A percentile compares a stretch with the other conserved stretches of the same genome.
Evolutionary conservation across 2,113 vertebrate genomes (phyloP).

Genomic region (Lophochroa leadbeateri): DNA sequence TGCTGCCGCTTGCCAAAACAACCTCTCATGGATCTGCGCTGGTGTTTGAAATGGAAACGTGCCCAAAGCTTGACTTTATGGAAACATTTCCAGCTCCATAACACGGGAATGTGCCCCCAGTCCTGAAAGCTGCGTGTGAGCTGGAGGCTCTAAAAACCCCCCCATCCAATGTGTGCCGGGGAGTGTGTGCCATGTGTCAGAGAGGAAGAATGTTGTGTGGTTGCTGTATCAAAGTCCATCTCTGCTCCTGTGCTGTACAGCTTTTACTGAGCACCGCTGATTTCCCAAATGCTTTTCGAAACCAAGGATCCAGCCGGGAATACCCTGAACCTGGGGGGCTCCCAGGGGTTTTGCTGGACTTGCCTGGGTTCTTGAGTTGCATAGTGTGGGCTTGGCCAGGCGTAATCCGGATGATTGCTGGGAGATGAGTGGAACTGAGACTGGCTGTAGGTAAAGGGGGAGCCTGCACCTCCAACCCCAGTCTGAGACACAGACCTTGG

Average conservation of each 20-base stretch:
- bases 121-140: not conserved
- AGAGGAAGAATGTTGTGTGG: constrained; percentile 18
- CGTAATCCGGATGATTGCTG: fast-evolving
- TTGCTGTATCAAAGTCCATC: constrained; percentile 35
- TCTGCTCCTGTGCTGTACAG: not conserved
- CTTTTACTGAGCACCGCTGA: not conserved
- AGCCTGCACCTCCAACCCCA: not conserved
- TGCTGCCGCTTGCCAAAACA: constrained; percentile 39
- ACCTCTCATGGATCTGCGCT: not conserved
- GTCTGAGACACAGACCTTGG: not conserved
- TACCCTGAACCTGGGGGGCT: fast-evolving
- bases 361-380: not conserved
- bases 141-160: not conserved
- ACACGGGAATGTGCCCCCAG: not conserved
- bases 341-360: not conserved
- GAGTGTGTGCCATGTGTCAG: not conserved
- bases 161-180: not conserved
- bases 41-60: constrained; percentile 38
- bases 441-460: not conserved
- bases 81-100: not conserved
- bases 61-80: constrained; percentile 9
- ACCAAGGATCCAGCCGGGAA: not conserved
- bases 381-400: not conserved
- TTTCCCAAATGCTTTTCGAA: not conserved
- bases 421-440: not conserved